These are phyloP conservation scores for Solea senegalensis DNA, from an alignment of 2,113 vertebrate species.

Conservation along the genomic window DNA sequence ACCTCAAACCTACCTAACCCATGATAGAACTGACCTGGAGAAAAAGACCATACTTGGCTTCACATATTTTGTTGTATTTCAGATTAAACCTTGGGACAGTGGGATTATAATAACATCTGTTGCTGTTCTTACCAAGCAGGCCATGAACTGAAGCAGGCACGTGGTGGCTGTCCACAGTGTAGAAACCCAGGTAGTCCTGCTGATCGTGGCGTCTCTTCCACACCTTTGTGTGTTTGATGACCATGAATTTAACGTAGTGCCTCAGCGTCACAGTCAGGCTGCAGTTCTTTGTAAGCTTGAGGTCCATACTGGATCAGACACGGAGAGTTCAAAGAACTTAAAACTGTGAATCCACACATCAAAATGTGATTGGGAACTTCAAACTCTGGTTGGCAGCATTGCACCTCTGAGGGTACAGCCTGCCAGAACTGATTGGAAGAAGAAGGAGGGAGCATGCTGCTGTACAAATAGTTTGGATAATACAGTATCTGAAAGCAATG, in stretches of 20 bases:
- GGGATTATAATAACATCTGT: background rate
- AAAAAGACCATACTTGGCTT: background rate
- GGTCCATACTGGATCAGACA: conserved; percentile 78
- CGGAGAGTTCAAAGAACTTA: background rate
- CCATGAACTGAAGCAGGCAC: conserved; percentile 88
- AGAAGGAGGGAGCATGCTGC: too few species aligned
- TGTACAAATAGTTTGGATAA: background rate
- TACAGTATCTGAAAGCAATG: background rate
- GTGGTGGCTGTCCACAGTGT: conserved; percentile 84
- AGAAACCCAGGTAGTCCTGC: conserved; percentile 89
- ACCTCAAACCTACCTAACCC: conserved; percentile 85
- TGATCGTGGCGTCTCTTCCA: conserved; percentile 86
- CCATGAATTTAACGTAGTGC: conserved; percentile 82
- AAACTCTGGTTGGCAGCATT: too few species aligned
- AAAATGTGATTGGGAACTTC: too few species aligned
- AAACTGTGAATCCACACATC: too few species aligned
- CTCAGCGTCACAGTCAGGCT: conserved; percentile 84
- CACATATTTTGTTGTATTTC: background rate
- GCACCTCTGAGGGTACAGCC: too few species aligned
- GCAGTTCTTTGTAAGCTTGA: conserved; percentile 82
- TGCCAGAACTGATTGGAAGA: too few species aligned
- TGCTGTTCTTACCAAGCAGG: conserved; percentile 88
- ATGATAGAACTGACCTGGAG: conserved; percentile 78
- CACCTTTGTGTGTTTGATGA: conserved; percentile 85
- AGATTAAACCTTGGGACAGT: background rate